Percentiles rank a stretch among this genome's conserved stretches.
phyloP scores from a whole-genome alignment of 2,888 invertebrate genomes.

The Lobophora halterata region DNA sequence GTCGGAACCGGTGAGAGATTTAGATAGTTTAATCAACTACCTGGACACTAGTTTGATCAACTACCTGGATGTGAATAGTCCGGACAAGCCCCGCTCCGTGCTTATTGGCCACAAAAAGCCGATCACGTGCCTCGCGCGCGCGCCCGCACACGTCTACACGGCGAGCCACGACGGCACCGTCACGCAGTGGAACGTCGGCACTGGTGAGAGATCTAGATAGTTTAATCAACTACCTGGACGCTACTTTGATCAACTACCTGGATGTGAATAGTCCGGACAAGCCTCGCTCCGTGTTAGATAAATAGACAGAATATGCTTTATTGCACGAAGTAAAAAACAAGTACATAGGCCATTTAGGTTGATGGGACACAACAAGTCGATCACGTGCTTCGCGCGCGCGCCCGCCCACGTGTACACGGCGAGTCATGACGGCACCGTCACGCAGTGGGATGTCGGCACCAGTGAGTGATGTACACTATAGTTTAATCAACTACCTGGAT shows the following conservation, averaged over 20 bases:
- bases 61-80: conserved; percentile 93
- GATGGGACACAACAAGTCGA: conserved; percentile 99
- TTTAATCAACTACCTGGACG: background rate
- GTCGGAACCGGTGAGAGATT: conserved; percentile 81
- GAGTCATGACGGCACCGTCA: conserved; percentile 95
- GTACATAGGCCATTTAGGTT: no score
- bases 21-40: background rate
- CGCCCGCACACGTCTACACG: conserved; percentile 95
- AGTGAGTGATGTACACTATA: conserved; percentile 57
- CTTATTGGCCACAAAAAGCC: conserved; percentile 99
- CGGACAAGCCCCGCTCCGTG: conserved; percentile 87
- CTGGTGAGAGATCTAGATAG: conserved; percentile 58
- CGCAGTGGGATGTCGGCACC: conserved; percentile 89
- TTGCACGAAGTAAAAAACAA: no score
- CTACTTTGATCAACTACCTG: conserved; percentile 96
- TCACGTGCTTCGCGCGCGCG: conserved; percentile 92
- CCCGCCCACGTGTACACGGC: conserved; percentile 96
- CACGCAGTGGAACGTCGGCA: conserved; percentile 90
- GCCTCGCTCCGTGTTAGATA: conserved; percentile 87
- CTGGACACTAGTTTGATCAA: conserved; percentile 96
- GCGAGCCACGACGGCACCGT: conserved; percentile 97
- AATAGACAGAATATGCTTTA: no score
- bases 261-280: conserved; percentile 91
- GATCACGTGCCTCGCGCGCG: conserved; percentile 92
- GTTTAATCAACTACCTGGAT: background rate